A percentile compares a stretch with the other conserved stretches of the same genome.
Evolutionary conservation across 64 coral and sea anemone species (phyloP).

Genomic region (Hydrozoanthus tunicans): DNA sequence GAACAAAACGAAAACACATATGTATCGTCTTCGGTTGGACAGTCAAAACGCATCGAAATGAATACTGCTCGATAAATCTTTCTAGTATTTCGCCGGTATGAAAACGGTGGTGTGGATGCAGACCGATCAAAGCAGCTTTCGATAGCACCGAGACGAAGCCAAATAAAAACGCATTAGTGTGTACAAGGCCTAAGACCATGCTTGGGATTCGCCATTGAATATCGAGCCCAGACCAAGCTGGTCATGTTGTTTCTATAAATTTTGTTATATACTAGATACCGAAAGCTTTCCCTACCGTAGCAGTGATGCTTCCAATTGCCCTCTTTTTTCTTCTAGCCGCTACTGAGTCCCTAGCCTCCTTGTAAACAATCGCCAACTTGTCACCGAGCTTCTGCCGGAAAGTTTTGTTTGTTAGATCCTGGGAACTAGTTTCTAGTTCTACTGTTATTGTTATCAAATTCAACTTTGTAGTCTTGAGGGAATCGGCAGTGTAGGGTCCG

Average conservation of each 20-base stretch:
- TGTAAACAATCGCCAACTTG: constrained; percentile 77
- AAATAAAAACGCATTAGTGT: too few species aligned
- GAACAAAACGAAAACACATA: too few species aligned
- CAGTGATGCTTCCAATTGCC: constrained; percentile 79
- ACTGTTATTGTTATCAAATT: constrained; percentile 70
- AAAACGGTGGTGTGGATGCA: too few species aligned
- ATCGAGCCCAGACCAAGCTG: not conserved
- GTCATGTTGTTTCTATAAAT: not conserved
- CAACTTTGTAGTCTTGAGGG: constrained; percentile 47
- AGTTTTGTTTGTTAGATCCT: constrained; percentile 29
- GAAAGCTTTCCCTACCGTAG: constrained; percentile 36
- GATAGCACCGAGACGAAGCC: too few species aligned
- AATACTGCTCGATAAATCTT: too few species aligned
- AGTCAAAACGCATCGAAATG: too few species aligned
- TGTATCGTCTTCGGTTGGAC: too few species aligned
- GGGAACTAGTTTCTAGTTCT: not conserved
- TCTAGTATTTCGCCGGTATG: too few species aligned
- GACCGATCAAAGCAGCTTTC: too few species aligned
- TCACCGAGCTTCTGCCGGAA: constrained; percentile 62
- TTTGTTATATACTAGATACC: not conserved
- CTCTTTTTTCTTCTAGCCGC: constrained; percentile 62
- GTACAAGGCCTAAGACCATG: too few species aligned
- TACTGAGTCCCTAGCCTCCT: constrained; percentile 49
- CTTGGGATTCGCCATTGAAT: too few species aligned
- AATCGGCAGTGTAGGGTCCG: constrained; percentile 67